Base-by-base conservation (phyloP, 1,140 invertebrate species). In the Vanessa atalanta region DNA sequence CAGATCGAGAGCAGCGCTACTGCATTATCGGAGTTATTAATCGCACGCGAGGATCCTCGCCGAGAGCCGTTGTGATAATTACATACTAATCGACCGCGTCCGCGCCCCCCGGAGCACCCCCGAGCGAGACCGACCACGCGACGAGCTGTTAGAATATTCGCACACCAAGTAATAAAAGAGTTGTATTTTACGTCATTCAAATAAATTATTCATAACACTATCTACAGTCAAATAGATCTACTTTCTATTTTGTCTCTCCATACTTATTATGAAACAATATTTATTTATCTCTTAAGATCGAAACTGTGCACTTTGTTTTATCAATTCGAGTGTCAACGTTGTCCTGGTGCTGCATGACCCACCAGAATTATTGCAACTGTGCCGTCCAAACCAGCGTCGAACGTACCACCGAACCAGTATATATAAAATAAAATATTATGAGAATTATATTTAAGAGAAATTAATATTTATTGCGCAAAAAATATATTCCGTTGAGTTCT, bases 21-120 rank as follows among this genome's bases (percentile, higher is more conserved):
- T 65, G 51, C 53, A 65, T 70, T 65, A 47, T 16, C 50, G 31
- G 26, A 55, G 37, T 47, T 50, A 75, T 75, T 75, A 65, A 66
- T 51, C 20, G 73, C 73, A 75, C 73, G 73, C 73, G 73, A 61
- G 57, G 31, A 75, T 60, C 47, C 50, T 60, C 61, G 48, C 57
- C 0, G 57, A 37, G 57, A 61, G 31, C 23, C 55, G 50, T 6
- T 57, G 23, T 57, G 51, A 66, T 72, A 48, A 72, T 64, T 72
- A 63, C 70, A 65, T 65, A 70, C 31, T 70, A 61, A 61, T 61
- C 57, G 57, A n/a, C 26, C 57, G 66, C 51, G 50, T 53, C 48
- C 66, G 65, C 23, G 66, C 53, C 66, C 43, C 5, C 47, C 31
- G 26, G 48, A 50, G 5, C 48, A 57, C 53, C 51, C 53, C 6